Base-by-base conservation (phyloP, 2,888 invertebrate genomes). In the Formica aserva region DNA sequence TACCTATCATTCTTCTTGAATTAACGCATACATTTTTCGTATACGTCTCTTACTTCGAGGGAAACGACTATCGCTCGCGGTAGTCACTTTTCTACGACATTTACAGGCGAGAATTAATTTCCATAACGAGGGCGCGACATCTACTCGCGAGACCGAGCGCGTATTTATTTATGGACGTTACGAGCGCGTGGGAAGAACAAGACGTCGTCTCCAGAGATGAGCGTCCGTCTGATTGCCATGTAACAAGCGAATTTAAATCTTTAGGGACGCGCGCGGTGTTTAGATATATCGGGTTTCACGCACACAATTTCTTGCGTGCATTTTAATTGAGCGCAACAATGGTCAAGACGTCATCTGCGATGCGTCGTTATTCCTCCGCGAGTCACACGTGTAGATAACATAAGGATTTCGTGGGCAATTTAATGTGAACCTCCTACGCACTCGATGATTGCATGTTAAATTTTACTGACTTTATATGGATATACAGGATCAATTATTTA, bases 151-250 rank as follows among this genome's bases (percentile, higher is more conserved):
- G 78, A 45, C 52, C 55, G 57, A 76, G 89, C 88, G 88, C 88
- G 89, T 90, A 92, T 93, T 92, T 91, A 92, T 91, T 92, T 91
- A 92, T 91, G 91, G 87, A 85, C 83, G 87, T 87, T 83, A 87
- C 63, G 41, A 55, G 80, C 55, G 82, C 85, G 90, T 88, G 85
- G 90, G 91, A 87, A 77, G 87, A 80, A 85, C 83, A 80, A 83
- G 81, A 78, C 48, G 48, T 18, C 76, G 66, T 75, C 38, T 48
- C 80, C 71, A 35, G 45, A 71, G 80, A 89, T 76, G 76, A 85
- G 38, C 74, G 72, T 48, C 63, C 60, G 15, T n/a, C 55, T 26
- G 85, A 84, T 82, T 76, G 88, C 85, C 82, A 72, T 76, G 83
- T 84, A 88, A 86, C 86, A 84, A 86, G 82, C 82, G 71, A 84